Base-by-base conservation (phyloP, 2,113 vertebrate genomes). In the Oxyruncus cristatus region DNA sequence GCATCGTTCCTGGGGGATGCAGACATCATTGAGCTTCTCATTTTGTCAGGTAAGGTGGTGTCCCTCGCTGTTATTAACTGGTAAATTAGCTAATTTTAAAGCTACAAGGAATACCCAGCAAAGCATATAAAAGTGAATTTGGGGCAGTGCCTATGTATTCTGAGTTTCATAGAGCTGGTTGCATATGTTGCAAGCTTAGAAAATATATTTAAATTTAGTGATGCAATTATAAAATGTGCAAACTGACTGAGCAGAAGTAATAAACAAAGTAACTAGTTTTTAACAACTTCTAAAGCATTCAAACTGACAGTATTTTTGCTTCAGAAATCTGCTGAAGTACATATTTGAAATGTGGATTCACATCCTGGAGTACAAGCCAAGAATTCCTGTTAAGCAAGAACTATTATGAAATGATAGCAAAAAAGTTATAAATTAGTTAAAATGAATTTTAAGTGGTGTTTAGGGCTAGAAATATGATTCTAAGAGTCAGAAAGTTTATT, bases 21-120 rank as follows among this genome's bases (percentile, higher is more conserved):
- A 41, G 99, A 99, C 96, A 99, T 99, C 95, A 99, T 99, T 3
- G 99, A 99, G 95, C 98, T 99, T 66, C 99, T 99, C 92, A 99
- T 99, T 96, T 97, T 99, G 94, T 99, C 99, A 46, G 99, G 99
- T 99, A 98, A 98, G 68, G 50, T 72, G 9, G 3, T 20, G 21
- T 61, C 30, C 17, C 56, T 93, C 52, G 15, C 47, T 66, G 41
- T 37, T 84, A 3, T 14, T 56, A 58, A 37, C 28, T 56, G 17
- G 28, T n/a, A 58, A 72, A 71, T 72, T 61, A 85, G 27, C 27
- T 77, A 8, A 32, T 94, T 65, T 71, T 58, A 76, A 93, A 71
- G 65, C 66, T 35, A 30, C 33, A 71, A 23, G n/a, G 46, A 88
- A 80, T n/a, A 58, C 14, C 11, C 20, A 78, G 20, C 20, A 62